Evolutionary conservation across 2,113 vertebrate species (phyloP).

Genomic region (Platysteira castanea): DNA sequence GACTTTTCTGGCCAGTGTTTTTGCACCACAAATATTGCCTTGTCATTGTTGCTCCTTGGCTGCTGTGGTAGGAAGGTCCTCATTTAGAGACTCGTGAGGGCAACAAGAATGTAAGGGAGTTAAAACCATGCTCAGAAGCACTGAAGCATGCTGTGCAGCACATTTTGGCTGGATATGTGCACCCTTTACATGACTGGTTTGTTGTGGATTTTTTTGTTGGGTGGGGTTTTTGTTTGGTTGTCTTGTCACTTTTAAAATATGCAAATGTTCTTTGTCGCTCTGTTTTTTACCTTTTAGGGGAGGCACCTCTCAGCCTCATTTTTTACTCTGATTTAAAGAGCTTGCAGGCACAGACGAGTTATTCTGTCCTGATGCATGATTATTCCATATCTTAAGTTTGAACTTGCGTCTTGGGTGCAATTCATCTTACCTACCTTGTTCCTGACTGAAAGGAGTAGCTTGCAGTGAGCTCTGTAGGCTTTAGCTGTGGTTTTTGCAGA

Average conservation of each 20-base stretch:
- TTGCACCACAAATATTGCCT: neutral
- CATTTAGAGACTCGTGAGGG: neutral
- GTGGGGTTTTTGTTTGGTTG: neutral
- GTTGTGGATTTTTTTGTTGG: neutral
- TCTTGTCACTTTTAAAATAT: neutral
- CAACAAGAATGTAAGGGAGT: neutral
- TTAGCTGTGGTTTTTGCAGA: neutral
- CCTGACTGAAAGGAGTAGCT: neutral
- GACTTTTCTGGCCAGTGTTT: neutral
- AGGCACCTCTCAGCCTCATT: neutral
- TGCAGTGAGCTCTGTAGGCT: neutral
- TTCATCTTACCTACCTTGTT: neutral
- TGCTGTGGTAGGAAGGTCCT: neutral
- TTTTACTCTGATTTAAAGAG: neutral
- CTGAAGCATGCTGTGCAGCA: neutral
- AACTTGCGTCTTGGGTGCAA: neutral
- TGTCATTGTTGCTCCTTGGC: fast-evolving
- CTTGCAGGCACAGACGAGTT: neutral
- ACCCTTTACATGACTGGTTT: neutral
- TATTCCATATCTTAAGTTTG: neutral
- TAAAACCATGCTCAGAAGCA: neutral
- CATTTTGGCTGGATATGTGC: neutral
- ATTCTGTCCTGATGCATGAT: neutral
- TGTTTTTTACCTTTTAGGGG: neutral
- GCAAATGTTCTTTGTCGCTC: neutral